phyloP scores from a whole-genome alignment of 2,797 vertebrate species.

The Mastacembelus armatus region DNA sequence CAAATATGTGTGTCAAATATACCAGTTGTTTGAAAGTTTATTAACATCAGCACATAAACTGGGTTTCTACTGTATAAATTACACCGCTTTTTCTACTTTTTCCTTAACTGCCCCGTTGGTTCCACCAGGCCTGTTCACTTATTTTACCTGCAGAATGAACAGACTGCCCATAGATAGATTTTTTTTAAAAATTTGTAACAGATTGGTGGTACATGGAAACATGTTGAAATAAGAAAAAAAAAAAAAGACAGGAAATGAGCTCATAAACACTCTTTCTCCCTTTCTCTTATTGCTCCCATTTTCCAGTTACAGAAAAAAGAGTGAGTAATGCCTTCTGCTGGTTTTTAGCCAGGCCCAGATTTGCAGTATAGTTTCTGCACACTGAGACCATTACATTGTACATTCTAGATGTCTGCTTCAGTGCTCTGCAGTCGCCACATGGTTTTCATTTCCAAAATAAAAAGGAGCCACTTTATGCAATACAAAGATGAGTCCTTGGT shows the following conservation, averaged over 20 bases:
- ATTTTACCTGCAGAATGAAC: slow-evolving; percentile 51
- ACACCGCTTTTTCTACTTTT: slow-evolving; percentile 31
- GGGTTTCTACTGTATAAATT: slow-evolving; percentile 3
- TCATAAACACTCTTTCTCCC: slow-evolving; percentile 83
- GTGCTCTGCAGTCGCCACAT: slow-evolving; percentile 54
- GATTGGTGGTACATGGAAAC: slow-evolving; percentile 81
- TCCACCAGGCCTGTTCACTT: slow-evolving; percentile 20
- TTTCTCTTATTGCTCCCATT: slow-evolving; percentile 84
- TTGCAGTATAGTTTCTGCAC: slow-evolving; percentile 51
- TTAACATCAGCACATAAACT: slow-evolving; percentile 34
- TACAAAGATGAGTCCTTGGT: slow-evolving; percentile 4
- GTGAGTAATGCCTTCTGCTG: slow-evolving; percentile 81
- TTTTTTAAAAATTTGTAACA: slow-evolving; percentile 62
- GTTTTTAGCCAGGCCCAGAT: slow-evolving; percentile 61
- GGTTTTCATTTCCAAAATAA: slow-evolving; percentile 68
- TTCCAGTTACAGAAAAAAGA: slow-evolving; percentile 82
- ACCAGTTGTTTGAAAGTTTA: slow-evolving; percentile 34
- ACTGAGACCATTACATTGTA: slow-evolving; percentile 52
- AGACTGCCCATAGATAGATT: slow-evolving; percentile 17
- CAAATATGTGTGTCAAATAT: slow-evolving; percentile 39
- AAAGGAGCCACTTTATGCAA: slow-evolving; percentile 52
- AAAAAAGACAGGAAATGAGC: slow-evolving; percentile 86
- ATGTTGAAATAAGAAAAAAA: slow-evolving; percentile 74
- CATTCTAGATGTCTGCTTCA: slow-evolving; percentile 53
- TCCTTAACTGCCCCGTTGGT: slow-evolving; percentile 18